Percentiles rank a stretch among this genome's conserved stretches.
Evolutionary conservation across 2,888 invertebrate species (phyloP).

Genomic region (Pristionchus maxplancki): DNA sequence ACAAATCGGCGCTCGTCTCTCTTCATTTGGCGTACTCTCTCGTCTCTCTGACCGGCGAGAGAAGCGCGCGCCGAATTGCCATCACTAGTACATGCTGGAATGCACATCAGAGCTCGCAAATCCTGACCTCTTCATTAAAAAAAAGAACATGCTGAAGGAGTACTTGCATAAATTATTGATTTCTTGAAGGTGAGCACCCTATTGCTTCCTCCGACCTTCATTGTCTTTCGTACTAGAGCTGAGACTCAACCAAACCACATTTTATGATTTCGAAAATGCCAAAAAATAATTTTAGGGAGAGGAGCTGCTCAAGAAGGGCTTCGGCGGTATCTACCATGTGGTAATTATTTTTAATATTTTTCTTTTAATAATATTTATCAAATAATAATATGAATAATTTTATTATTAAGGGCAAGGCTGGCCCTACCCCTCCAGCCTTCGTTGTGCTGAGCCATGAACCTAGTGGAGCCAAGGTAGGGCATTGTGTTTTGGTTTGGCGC

Average conservation of each 20-base stretch:
- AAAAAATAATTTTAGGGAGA: conserved; percentile 46
- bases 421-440: conserved; percentile 84
- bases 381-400: background rate
- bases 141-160: too few species aligned
- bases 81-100: too few species aligned
- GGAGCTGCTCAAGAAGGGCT: conserved; percentile 36
- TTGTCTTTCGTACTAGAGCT: background rate
- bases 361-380: background rate
- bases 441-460: conserved; percentile 82
- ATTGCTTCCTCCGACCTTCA: background rate
- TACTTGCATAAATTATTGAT: background rate
- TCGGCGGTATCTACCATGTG: conserved; percentile 79
- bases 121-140: too few species aligned
- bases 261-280: background rate
- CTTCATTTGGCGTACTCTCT: too few species aligned
- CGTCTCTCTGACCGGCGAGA: too few species aligned
- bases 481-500: background rate
- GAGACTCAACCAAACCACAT: background rate
- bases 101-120: too few species aligned
- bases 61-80: too few species aligned
- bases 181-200: background rate
- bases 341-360: background rate
- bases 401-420: conserved; percentile 83
- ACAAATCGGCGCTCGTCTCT: too few species aligned
- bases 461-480: conserved; percentile 80